A percentile compares a stretch with the other conserved stretches of the same genome.
Evolutionary conservation across 2,113 vertebrate species (phyloP).

Genomic region (Erinaceus europaeus): DNA sequence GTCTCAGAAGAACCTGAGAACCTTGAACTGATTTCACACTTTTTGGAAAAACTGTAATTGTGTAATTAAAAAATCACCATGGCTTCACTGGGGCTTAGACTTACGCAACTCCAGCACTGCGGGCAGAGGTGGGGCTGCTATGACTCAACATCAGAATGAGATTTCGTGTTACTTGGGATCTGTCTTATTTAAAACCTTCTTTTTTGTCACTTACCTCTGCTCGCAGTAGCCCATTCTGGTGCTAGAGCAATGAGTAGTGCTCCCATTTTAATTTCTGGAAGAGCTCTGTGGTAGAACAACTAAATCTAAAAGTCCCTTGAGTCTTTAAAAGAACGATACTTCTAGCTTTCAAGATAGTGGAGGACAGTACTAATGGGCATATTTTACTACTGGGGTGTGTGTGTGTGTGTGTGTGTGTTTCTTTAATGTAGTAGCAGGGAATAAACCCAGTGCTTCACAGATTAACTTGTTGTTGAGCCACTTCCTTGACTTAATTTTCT

Average conservation of each 20-base stretch:
- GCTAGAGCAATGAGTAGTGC: neutral
- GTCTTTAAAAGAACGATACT: slow-evolving; percentile 11
- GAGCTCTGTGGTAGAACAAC: neutral
- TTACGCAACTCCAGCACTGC: too few relatives aligned
- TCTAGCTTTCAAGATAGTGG: neutral
- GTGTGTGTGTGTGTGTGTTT: too few relatives aligned
- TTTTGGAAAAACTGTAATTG: too few relatives aligned
- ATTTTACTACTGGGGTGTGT: too few relatives aligned
- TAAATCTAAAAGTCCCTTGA: slow-evolving; percentile 42
- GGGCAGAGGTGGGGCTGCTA: neutral
- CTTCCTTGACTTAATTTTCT: too few relatives aligned
- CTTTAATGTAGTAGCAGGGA: too few relatives aligned
- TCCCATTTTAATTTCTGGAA: slow-evolving; percentile 23
- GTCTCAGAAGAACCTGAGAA: neutral
- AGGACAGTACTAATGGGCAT: neutral
- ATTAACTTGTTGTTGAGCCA: too few relatives aligned
- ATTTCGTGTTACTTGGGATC: slow-evolving; percentile 41
- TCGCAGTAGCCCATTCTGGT: slow-evolving; percentile 8
- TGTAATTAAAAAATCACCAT: too few relatives aligned
- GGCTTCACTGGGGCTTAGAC: too few relatives aligned
- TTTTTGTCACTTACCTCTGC: slow-evolving; percentile 36
- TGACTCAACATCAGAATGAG: neutral
- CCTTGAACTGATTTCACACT: too few relatives aligned
- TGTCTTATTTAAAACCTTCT: slow-evolving; percentile 15
- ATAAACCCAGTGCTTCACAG: too few relatives aligned